These are phyloP conservation scores for Ceyx erithaca DNA, from an alignment of 2,797 vertebrate species.

Conservation along the genomic window DNA sequence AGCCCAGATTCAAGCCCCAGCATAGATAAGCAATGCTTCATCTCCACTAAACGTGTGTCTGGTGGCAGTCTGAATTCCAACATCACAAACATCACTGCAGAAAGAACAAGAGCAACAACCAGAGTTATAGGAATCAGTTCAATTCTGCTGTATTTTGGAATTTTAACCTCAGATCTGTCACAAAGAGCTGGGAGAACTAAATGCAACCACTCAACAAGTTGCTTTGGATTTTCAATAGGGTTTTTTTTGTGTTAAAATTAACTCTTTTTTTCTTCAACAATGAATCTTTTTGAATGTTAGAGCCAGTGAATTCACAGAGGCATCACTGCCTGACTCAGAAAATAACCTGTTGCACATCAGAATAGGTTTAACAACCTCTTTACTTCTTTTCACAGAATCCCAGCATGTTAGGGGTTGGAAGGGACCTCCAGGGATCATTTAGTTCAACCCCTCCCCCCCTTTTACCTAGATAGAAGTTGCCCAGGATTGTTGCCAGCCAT, in stretches of 20 bases:
- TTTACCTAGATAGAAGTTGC: background rate
- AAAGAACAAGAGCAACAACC: background rate
- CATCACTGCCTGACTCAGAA: background rate
- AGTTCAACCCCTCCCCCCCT: background rate
- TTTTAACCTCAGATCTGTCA: background rate
- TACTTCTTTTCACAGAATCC: background rate
- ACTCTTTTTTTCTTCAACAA: background rate
- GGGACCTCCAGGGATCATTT: background rate
- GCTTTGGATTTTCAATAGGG: background rate
- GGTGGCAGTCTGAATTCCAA: background rate
- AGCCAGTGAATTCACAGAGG: background rate
- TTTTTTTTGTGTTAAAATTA: background rate
- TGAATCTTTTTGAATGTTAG: background rate
- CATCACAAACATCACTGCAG: background rate
- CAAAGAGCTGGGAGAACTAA: background rate
- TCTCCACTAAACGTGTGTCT: background rate
- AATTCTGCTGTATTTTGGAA: background rate
- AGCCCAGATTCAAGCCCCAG: background rate
- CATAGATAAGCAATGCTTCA: background rate
- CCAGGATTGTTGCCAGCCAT: background rate
- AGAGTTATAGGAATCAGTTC: background rate
- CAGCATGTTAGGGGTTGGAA: background rate
- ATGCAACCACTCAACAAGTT: background rate
- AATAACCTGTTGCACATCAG: background rate
- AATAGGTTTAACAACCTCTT: background rate